These are phyloP conservation scores for Microplitis deprimator DNA, from an alignment of 2,888 invertebrate genomes.

Conservation along the genomic window DNA sequence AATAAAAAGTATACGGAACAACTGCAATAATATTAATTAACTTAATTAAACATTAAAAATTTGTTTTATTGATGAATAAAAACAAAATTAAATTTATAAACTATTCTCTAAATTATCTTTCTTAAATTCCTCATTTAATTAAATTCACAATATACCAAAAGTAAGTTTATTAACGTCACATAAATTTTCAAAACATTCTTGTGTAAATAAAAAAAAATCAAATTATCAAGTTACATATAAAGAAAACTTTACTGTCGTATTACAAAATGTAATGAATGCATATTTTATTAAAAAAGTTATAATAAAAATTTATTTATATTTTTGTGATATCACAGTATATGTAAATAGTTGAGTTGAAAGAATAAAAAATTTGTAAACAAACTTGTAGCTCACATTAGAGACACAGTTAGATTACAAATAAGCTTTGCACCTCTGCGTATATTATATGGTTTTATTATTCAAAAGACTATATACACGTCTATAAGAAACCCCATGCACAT, in stretches of 20 bases:
- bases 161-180: background rate
- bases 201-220: background rate
- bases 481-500: conserved; percentile 33
- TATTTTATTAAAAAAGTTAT: too few species aligned
- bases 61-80: background rate
- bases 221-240: background rate
- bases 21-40: background rate
- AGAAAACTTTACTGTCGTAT: background rate
- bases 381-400: background rate
- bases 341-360: background rate
- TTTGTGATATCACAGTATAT: background rate
- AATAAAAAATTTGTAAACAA: background rate
- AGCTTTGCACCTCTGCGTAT: conserved; percentile 9
- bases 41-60: background rate
- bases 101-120: background rate
- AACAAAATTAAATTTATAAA: background rate
- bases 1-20: background rate
- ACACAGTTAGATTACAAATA: conserved; percentile 44
- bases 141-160: background rate
- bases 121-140: background rate
- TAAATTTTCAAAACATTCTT: background rate
- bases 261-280: too few species aligned
- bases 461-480: conserved; percentile 31
- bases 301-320: too few species aligned
- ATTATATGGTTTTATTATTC: conserved; percentile 41